These are phyloP conservation scores for Pristiophorus japonicus DNA, from an alignment of 2,113 vertebrate species.

Conservation along the genomic window DNA sequence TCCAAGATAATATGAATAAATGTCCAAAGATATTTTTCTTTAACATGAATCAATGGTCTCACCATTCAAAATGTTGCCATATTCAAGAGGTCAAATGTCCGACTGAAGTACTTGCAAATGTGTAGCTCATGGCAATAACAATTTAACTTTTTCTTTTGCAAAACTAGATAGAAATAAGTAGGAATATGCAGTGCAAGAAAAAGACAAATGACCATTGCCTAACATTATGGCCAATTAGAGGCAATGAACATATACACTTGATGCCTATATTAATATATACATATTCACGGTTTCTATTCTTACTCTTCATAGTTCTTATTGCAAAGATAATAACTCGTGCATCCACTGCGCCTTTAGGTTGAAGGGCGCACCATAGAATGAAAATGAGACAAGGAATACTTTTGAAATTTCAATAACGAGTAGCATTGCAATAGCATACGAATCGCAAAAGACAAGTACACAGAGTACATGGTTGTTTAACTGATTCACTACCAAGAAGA, in stretches of 20 bases:
- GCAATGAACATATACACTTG: neutral
- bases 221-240: neutral
- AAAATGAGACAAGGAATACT: neutral
- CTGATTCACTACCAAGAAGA: neutral
- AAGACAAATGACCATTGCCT: conserved; percentile 5
- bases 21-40: neutral
- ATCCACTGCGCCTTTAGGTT: neutral
- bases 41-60: neutral
- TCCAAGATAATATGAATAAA: conserved; percentile 26
- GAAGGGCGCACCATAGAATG: conserved; percentile 8
- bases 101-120: neutral
- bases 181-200: neutral
- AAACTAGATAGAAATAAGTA: neutral
- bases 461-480: neutral
- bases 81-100: conserved; percentile 22
- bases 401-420: neutral
- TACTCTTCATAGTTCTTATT: conserved; percentile 5
- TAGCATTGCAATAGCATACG: neutral
- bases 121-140: neutral
- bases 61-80: conserved; percentile 5
- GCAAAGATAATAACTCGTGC: neutral
- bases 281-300: neutral
- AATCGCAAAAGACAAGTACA: neutral
- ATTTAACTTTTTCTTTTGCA: conserved; percentile 15
- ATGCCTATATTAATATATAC: conserved; percentile 13